phyloP scores from a whole-genome alignment of 1,140 invertebrate species.

The Bursaphelenchus mucronatus region DNA sequence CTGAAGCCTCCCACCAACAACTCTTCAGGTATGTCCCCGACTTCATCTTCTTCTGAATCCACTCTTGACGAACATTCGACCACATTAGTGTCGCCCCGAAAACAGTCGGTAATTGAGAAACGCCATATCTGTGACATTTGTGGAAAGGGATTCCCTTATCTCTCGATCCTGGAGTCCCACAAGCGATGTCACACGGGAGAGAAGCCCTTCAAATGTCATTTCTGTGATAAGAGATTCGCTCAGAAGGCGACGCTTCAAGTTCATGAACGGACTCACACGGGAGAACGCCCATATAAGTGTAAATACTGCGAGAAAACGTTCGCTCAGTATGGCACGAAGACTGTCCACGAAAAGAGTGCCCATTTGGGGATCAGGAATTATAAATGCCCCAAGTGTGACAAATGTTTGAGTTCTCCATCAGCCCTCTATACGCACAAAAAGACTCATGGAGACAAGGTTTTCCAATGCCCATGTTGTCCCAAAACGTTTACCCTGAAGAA shows the following conservation, averaged over 20 bases:
- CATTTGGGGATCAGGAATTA: conserved; percentile 58
- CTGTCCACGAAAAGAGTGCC: conserved; percentile 59
- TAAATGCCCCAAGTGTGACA: conserved; percentile 51
- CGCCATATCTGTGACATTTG: conserved; percentile 58
- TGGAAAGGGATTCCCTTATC: conserved; percentile 61
- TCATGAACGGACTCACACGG: conserved; percentile 76
- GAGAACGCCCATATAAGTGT: conserved; percentile 73
- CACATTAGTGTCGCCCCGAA: no score
- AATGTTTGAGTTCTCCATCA: conserved; percentile 58
- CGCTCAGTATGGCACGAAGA: conserved; percentile 60
- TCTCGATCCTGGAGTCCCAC: conserved; percentile 62
- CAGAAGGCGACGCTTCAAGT: conserved; percentile 66
- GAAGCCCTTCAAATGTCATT: conserved; percentile 67
- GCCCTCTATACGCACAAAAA: conserved; percentile 61
- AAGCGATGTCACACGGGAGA: conserved; percentile 61
- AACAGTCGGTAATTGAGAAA: conserved; percentile 45
- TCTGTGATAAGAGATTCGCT: conserved; percentile 66
- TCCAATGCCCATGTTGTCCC: conserved; percentile 74
- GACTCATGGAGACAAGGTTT: conserved; percentile 72
- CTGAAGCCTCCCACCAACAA: no score
- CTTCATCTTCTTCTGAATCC: no score
- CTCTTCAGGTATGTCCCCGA: no score
- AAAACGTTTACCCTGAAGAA: conserved; percentile 78
- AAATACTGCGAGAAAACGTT: conserved; percentile 61
- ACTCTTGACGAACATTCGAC: no score